Conservation (phyloP, 2,888 invertebrate genomes). For the Cremastinae sp. region DNA sequence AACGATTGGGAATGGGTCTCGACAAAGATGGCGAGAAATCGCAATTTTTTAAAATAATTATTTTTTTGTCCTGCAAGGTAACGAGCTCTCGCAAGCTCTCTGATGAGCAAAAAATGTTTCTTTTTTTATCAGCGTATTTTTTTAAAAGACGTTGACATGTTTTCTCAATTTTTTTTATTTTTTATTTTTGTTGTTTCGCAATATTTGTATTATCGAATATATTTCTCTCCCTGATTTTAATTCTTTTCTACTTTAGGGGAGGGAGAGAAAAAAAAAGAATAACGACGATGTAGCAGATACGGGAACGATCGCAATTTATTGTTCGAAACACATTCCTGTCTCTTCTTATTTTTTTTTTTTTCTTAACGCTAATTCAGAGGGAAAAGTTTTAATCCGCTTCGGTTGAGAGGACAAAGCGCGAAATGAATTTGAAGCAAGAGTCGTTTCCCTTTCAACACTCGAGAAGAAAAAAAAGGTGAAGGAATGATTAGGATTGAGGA, state of each 20-base stretch:
- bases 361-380: conserved; percentile 19
- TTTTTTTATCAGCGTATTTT: conserved; percentile 2
- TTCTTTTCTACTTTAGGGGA: conserved; percentile 3
- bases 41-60: conserved; percentile 11
- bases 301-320: conserved; percentile 56
- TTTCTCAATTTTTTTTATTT: neutral
- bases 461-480: conserved; percentile 8
- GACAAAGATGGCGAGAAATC: conserved; percentile 42
- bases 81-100: conserved; percentile 36
- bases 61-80: conserved; percentile 31
- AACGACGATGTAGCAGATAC: conserved; percentile 10
- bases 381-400: neutral
- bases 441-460: neutral
- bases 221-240: neutral
- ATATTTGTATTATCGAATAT: conserved; percentile 12
- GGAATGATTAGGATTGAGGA: no score
- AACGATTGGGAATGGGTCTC: conserved; percentile 53
- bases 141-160: conserved; percentile 2
- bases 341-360: conserved; percentile 1
- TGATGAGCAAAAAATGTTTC: conserved; percentile 10
- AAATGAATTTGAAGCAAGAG: neutral
- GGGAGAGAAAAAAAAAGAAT: conserved; percentile 11
- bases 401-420: conserved; percentile 3
- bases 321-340: conserved; percentile 64
- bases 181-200: conserved; percentile 13